Percentiles rank a stretch among this genome's conserved stretches.
These are phyloP conservation scores for Hypothenemus hampei DNA, from an alignment of 1,140 invertebrate species.

Conservation along the genomic window DNA sequence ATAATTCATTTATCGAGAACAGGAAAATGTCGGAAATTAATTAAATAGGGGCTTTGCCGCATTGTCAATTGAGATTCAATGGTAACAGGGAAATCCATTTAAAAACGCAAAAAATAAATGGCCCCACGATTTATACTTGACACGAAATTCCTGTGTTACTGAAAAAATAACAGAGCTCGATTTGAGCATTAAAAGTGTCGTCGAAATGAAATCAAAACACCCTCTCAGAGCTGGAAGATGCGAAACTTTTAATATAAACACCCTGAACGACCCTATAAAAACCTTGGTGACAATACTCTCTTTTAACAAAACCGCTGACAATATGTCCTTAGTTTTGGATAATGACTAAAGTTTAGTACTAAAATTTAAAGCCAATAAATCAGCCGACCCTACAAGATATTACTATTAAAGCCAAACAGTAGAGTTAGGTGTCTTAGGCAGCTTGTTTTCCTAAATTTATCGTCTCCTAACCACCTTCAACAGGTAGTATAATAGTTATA, in stretches of 20 bases:
- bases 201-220: neutral
- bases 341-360: constrained; percentile 21
- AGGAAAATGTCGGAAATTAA: constrained; percentile 13
- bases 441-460: constrained; percentile 14
- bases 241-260: constrained; percentile 16
- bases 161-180: neutral
- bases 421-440: constrained; percentile 12
- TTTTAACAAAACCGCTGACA: constrained; percentile 6
- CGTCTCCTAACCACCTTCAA: constrained; percentile 4
- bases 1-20: constrained; percentile 1
- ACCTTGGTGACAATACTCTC: constrained; percentile 10
- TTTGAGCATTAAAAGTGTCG: neutral
- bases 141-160: neutral
- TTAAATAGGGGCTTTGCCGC: constrained; percentile 7
- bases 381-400: constrained; percentile 10
- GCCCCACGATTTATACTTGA: constrained; percentile 5
- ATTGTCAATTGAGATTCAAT: constrained; percentile 9
- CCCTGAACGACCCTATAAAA: constrained; percentile 13
- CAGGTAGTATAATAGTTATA: too few species aligned
- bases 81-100: constrained; percentile 13
- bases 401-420: constrained; percentile 8
- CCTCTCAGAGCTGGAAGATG: neutral
- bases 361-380: constrained; percentile 21
- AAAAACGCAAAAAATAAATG: constrained; percentile 7
- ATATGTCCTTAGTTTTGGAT: constrained; percentile 15